Evolutionary conservation across 1,140 invertebrate species (phyloP).

Genomic region (Atopsyche davidsoni): DNA sequence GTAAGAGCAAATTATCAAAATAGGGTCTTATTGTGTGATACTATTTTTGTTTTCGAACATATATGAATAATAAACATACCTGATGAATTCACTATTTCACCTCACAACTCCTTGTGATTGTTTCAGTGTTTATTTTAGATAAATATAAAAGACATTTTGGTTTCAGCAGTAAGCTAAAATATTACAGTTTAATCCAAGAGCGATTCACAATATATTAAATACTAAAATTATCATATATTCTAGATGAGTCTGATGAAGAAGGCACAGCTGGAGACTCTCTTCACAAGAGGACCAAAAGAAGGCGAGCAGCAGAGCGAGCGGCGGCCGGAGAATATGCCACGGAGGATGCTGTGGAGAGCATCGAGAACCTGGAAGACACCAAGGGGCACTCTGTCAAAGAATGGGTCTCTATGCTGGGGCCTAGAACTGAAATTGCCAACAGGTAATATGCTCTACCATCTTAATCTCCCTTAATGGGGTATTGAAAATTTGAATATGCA

Average conservation of each 20-base stretch:
- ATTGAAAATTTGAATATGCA: slow-evolving; percentile 8
- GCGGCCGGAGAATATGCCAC: slow-evolving; percentile 62
- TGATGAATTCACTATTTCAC: too few relatives aligned
- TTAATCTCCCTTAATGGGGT: neutral
- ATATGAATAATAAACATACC: too few relatives aligned
- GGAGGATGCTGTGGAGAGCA: slow-evolving; percentile 84
- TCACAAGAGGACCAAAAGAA: slow-evolving; percentile 69
- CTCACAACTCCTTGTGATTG: too few relatives aligned
- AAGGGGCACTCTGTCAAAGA: slow-evolving; percentile 88
- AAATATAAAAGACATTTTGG: too few relatives aligned
- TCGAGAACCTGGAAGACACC: slow-evolving; percentile 96
- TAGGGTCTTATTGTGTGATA: too few relatives aligned
- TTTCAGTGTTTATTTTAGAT: too few relatives aligned
- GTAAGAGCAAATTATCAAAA: slow-evolving; percentile 51
- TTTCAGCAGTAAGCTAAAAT: too few relatives aligned
- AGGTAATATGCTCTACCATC: too few relatives aligned
- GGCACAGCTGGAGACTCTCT: slow-evolving; percentile 44
- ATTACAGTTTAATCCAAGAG: too few relatives aligned
- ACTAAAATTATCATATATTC: slow-evolving; percentile 32
- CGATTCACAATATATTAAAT: too few relatives aligned
- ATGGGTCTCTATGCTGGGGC: slow-evolving; percentile 95
- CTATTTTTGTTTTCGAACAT: too few relatives aligned
- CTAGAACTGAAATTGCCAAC: slow-evolving; percentile 92
- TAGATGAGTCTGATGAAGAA: slow-evolving; percentile 70
- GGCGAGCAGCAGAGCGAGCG: slow-evolving; percentile 78